Conservation (phyloP, 2,113 vertebrate genomes). For the Aphyosemion australe region DNA sequence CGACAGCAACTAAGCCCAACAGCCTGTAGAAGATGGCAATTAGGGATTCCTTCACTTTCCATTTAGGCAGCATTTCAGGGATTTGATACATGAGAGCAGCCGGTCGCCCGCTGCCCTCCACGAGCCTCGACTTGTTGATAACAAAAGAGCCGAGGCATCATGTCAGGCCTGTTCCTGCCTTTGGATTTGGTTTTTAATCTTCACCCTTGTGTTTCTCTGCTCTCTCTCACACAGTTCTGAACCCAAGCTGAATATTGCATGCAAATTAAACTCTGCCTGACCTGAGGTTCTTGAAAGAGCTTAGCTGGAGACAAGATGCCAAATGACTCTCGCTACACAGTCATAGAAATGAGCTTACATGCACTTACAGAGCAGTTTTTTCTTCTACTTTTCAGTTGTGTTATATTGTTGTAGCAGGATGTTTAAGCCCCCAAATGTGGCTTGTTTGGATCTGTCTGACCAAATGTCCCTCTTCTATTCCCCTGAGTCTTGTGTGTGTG, state of each 20-base stretch:
- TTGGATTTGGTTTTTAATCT: constrained; percentile 20
- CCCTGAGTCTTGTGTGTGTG: constrained; percentile 35
- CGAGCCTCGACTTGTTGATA: constrained; percentile 25
- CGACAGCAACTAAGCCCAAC: constrained; percentile 38
- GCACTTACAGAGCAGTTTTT: constrained; percentile 3
- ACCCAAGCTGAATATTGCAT: constrained; percentile 10
- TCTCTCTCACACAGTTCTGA: constrained; percentile 21
- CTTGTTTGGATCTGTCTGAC: constrained; percentile 36
- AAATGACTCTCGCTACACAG: constrained; percentile 18
- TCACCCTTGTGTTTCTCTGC: constrained; percentile 17
- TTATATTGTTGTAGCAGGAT: background rate
- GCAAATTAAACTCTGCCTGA: constrained; percentile 41
- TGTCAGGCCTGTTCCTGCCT: constrained; percentile 12
- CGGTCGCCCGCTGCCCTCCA: constrained; percentile 22
- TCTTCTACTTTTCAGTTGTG: background rate
- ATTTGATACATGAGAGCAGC: constrained; percentile 13
- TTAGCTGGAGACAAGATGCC: constrained; percentile 20
- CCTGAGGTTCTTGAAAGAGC: constrained; percentile 32
- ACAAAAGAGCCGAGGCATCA: constrained; percentile 12
- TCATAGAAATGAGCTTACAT: constrained; percentile 16
- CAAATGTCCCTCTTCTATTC: constrained; percentile 47
- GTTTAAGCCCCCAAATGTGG: constrained; percentile 19
- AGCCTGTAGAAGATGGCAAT: constrained; percentile 36
- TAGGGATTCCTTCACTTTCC: constrained; percentile 53
- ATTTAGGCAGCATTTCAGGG: constrained; percentile 10